phyloP scores from a whole-genome alignment of 2,888 invertebrate species.

The Sinopyrophorus schimmeli region DNA sequence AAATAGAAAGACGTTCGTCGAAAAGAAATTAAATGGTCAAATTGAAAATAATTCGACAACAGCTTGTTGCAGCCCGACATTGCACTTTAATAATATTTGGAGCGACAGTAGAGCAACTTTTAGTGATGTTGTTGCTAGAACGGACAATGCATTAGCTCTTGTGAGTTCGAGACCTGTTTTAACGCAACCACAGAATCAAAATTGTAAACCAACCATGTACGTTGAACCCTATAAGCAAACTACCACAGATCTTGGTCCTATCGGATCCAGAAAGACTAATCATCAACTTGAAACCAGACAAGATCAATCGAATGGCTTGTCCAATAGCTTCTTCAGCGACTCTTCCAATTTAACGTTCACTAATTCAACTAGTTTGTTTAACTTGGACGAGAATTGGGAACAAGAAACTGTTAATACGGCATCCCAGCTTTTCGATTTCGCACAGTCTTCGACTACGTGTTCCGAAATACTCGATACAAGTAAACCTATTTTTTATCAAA shows the following conservation, averaged over 20 bases:
- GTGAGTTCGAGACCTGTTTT: slow-evolving; percentile 40
- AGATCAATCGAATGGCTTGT: slow-evolving; percentile 33
- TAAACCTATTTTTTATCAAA: slow-evolving; percentile 6
- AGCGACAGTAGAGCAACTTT: slow-evolving; percentile 62
- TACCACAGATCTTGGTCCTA: slow-evolving; percentile 54
- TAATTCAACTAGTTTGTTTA: slow-evolving; percentile 39
- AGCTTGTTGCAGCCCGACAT: slow-evolving; percentile 39
- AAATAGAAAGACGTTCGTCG: slow-evolving; percentile 39
- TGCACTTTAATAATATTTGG: slow-evolving; percentile 55
- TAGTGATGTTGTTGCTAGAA: slow-evolving; percentile 64
- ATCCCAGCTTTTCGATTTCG: slow-evolving; percentile 35
- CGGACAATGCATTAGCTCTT: slow-evolving; percentile 45
- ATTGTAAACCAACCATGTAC: slow-evolving; percentile 50
- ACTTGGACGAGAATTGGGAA: slow-evolving; percentile 34
- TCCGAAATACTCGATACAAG: slow-evolving; percentile 7
- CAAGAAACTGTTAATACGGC: slow-evolving; percentile 17
- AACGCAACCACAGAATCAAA: slow-evolving; percentile 26
- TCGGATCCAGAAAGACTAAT: slow-evolving; percentile 53
- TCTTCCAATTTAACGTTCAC: slow-evolving; percentile 42
- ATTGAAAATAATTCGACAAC: slow-evolving; percentile 10
- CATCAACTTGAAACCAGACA: slow-evolving; percentile 34
- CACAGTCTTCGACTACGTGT: slow-evolving; percentile 26
- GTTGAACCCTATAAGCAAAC: slow-evolving; percentile 51
- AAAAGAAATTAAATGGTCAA: slow-evolving; percentile 36
- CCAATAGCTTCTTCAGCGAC: slow-evolving; percentile 47